Base-by-base conservation (phyloP, 2,888 invertebrate genomes). In the Catocala fraxini region DNA sequence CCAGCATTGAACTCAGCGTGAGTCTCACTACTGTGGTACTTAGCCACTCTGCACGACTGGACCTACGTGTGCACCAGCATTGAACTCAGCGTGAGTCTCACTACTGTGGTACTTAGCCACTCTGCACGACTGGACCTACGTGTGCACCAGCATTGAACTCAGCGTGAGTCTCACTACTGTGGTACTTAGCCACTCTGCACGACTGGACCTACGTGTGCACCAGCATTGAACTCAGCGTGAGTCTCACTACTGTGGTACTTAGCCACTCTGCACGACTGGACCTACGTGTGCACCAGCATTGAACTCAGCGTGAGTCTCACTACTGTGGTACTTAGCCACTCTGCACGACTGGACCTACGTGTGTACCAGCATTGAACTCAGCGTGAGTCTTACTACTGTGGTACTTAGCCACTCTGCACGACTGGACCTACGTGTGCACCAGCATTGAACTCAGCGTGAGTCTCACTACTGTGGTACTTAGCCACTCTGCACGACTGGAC, bases 311-410 rank as follows among this genome's bases (percentile, higher is more conserved):
- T 91, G 39, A 86, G 90, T 83, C 25, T 25, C 25, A 25, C 15
- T 15, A 15, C 0, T 15, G 15, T 15, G n/a, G n/a, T n/a, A n/a
- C n/a, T n/a, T n/a, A n/a, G n/a, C n/a, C 61, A 80, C 90, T 55
- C 82, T 91, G 33, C 72, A 92, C 89, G 80, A 86, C 68, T 93
- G 93, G 93, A 83, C 83, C 0, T 92, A 89, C 62, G 91, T 92
- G 52, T 83, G 83, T 77, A 88, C 89, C 7, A 78, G 85, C 1
- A 59, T 81, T 0, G 91, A 91, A 7, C 81, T 84, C 13, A 88
- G 87, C 52, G 92, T 91, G 39, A 86, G 90, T 83, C 25, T 25
- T 4, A 25, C 15, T 15, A 15, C 0, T 15, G 15, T 15, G n/a
- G n/a, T n/a, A n/a, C n/a, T n/a, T n/a, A n/a, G n/a, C n/a, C 61